A percentile compares a stretch with the other conserved stretches of the same genome.
Evolutionary conservation across 2,113 vertebrate genomes (phyloP).

Genomic region (Boleophthalmus pectinirostris): DNA sequence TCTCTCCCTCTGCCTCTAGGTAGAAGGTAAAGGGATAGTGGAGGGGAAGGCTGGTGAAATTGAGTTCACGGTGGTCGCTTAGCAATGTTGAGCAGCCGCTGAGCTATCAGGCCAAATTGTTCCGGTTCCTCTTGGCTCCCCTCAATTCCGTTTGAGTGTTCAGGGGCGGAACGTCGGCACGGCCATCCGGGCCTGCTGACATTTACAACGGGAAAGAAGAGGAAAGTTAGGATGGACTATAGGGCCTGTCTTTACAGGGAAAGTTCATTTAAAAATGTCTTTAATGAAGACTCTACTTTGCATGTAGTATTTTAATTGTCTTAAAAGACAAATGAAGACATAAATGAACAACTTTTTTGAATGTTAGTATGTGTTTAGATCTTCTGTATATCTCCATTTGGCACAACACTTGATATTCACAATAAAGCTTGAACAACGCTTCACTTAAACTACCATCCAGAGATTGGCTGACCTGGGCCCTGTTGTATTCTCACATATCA

Average conservation of each 20-base stretch:
- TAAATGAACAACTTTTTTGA: too few relatives aligned
- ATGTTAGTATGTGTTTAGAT: too few relatives aligned
- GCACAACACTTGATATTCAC: too few relatives aligned
- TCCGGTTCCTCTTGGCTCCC: conserved; percentile 75
- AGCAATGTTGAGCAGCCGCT: conserved; percentile 73
- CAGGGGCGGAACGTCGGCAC: conserved; percentile 67
- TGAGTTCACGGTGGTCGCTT: conserved; percentile 77
- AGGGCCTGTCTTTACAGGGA: conserved; percentile 47
- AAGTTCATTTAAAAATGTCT: conserved; percentile 22
- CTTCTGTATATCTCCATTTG: too few relatives aligned
- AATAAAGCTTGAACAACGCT: too few relatives aligned
- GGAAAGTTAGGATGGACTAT: conserved; percentile 56
- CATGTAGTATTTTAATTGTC: too few relatives aligned
- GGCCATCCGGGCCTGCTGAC: conserved; percentile 65
- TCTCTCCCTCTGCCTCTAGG: conserved; percentile 59
- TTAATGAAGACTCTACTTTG: background rate
- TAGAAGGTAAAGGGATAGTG: conserved; percentile 14
- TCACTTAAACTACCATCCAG: too few relatives aligned
- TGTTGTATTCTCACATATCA: too few relatives aligned
- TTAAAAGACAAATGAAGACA: too few relatives aligned
- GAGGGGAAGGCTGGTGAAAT: conserved; percentile 72
- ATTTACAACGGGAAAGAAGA: conserved; percentile 63
- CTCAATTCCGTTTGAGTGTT: conserved; percentile 74
- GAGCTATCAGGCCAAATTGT: conserved; percentile 78
- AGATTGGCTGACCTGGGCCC: too few relatives aligned